Base-by-base conservation (phyloP, 2,113 vertebrate species). In the Rhipidura dahli region DNA sequence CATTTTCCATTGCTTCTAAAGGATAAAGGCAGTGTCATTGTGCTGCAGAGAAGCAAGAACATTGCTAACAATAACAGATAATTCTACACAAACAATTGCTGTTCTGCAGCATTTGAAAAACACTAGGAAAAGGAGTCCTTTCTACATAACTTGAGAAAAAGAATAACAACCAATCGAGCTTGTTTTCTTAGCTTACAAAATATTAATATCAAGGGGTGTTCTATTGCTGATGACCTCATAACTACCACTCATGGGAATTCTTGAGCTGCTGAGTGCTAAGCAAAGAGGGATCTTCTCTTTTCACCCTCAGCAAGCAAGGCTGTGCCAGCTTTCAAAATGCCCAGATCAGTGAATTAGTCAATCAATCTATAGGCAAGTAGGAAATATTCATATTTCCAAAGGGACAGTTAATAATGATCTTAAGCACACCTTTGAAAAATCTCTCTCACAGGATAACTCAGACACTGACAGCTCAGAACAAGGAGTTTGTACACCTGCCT, bases 171-270 rank as follows among this genome's bases (percentile, higher is more conserved):
- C 1, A 2, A 37, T 22, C 0, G 0, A 91, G 44, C 27, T 81
- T 23, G 3, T 27, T 92, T 83, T 81, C 69, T 72, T 83, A 40
- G 33, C 51, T 80, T 93, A 78, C 71, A 71, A 88, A 94, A 44
- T 86, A 75, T 44, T 63, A 86, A 5, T 56, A 87, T 64, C 76
- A 83, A 49, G 40, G 51, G 65, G 49, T 86, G 39, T 68, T 86
- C 88, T 89, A 20, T 10, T 72, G 72, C 83, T 90, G 76, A 83
- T 94, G 93, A 96, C 85, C 86, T 63, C 2, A 0, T 83, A 92
- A 91, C 82, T 77, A 59, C 30, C 54, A 66, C 75, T 92, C 60
- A 31, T 0, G 47, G 59, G 71, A 86, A 73, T 91, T 90, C 84
- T 85, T 79, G 71, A 77, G 54, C 68, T 63, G 88, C 85, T 57